A percentile compares a stretch with the other conserved stretches of the same genome.
phyloP scores from a whole-genome alignment of 2,888 invertebrate genomes.

The Chrysolina oricalcia region DNA sequence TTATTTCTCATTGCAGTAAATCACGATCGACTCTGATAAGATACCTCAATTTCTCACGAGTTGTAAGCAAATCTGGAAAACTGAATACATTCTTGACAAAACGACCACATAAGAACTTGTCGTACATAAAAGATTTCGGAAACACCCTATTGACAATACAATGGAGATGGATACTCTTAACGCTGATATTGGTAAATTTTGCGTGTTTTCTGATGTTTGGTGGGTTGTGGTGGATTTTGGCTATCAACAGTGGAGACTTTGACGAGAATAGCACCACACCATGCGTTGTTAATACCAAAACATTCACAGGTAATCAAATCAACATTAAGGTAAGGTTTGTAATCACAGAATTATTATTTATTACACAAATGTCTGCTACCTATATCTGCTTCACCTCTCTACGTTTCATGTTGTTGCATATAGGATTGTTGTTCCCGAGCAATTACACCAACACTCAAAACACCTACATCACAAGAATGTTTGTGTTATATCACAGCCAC shows the following conservation, averaged over 20 bases:
- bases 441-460: too few relatives aligned
- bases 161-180: slow-evolving; percentile 82
- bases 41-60: slow-evolving; percentile 53
- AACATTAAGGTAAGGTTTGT: background rate
- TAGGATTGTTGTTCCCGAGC: too few relatives aligned
- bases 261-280: slow-evolving; percentile 49
- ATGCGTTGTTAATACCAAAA: slow-evolving; percentile 62
- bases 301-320: slow-evolving; percentile 57
- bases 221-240: slow-evolving; percentile 60
- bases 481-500: too few relatives aligned
- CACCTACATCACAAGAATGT: too few relatives aligned
- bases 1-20: slow-evolving; percentile 47
- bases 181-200: slow-evolving; percentile 62
- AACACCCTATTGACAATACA: slow-evolving; percentile 81
- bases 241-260: slow-evolving; percentile 61
- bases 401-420: too few relatives aligned
- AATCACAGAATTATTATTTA: too few relatives aligned
- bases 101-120: slow-evolving; percentile 60
- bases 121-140: slow-evolving; percentile 74
- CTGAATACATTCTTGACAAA: slow-evolving; percentile 59
- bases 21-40: slow-evolving; percentile 51
- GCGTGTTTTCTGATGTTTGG: slow-evolving; percentile 59
- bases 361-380: too few relatives aligned
- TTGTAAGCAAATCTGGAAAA: slow-evolving; percentile 61
- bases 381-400: too few relatives aligned